Percentiles rank a stretch among this genome's conserved stretches.
Conservation (phyloP, 2,113 vertebrate genomes). For the Lycocorax pyrrhopterus region DNA sequence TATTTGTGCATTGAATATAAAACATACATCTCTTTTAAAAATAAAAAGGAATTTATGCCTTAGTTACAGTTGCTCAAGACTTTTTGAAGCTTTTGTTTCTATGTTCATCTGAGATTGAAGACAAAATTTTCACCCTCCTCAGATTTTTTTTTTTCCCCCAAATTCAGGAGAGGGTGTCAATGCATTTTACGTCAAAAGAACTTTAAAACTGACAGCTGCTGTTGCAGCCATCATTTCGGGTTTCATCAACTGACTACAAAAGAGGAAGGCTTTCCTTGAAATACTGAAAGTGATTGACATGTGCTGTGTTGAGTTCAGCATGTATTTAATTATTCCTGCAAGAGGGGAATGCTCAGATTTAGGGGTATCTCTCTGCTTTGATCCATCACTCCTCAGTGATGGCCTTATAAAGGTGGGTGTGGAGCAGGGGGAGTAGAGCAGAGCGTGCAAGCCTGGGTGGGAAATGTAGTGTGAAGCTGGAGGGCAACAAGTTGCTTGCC, state of each 20-base stretch:
- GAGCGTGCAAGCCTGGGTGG: background rate
- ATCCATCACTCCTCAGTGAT: background rate
- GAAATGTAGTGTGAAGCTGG: background rate
- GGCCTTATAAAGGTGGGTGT: background rate
- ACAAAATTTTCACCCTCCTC: background rate
- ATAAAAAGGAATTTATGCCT: background rate
- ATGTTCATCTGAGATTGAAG: background rate
- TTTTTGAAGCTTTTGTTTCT: background rate
- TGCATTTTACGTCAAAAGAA: background rate
- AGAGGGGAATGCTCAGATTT: background rate
- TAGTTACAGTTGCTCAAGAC: background rate
- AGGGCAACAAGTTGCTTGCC: background rate
- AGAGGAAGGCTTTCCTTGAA: background rate
- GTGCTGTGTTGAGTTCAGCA: background rate
- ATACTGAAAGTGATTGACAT: background rate
- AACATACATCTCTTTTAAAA: background rate
- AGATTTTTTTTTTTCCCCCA: background rate
- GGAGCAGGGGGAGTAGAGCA: background rate
- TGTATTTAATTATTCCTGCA: background rate
- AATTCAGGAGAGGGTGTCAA: background rate
- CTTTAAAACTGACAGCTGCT: slow-evolving; percentile 23
- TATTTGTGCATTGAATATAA: background rate
- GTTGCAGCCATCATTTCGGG: background rate
- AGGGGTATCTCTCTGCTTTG: background rate
- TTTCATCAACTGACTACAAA: background rate